A percentile compares a stretch with the other conserved stretches of the same genome.
Evolutionary conservation across 2,113 vertebrate genomes (phyloP).

Genomic region (Pardalotus punctatus): DNA sequence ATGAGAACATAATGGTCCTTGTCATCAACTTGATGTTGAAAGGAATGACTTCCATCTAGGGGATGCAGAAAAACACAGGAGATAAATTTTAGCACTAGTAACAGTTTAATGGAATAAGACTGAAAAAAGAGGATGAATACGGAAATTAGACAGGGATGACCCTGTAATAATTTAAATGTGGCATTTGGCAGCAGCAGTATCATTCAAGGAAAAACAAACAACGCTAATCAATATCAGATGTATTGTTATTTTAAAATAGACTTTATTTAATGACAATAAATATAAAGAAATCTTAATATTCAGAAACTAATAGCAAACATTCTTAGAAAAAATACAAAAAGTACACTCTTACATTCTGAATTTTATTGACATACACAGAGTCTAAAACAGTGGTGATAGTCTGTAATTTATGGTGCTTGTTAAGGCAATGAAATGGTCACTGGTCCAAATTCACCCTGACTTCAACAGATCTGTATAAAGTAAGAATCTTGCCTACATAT

Average conservation of each 20-base stretch:
- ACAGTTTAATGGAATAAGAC: constrained; percentile 20
- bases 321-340: constrained; percentile 56
- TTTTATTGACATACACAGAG: neutral
- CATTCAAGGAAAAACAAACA: neutral
- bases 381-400: neutral
- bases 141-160: constrained; percentile 6
- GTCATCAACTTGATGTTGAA: neutral
- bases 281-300: constrained; percentile 65
- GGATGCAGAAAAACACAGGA: neutral
- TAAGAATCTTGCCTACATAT: neutral
- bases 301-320: constrained; percentile 45
- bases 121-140: neutral
- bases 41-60: constrained; percentile 23
- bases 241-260: constrained; percentile 55
- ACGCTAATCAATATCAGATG: neutral
- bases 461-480: neutral
- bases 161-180: neutral
- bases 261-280: constrained; percentile 75
- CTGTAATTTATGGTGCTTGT: neutral
- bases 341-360: constrained; percentile 54
- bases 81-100: constrained; percentile 10
- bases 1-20: constrained; percentile 26
- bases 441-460: neutral
- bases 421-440: neutral
- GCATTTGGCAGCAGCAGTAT: neutral